phyloP scores from a whole-genome alignment of 2,113 vertebrate species.

The Enhydra lutris region DNA sequence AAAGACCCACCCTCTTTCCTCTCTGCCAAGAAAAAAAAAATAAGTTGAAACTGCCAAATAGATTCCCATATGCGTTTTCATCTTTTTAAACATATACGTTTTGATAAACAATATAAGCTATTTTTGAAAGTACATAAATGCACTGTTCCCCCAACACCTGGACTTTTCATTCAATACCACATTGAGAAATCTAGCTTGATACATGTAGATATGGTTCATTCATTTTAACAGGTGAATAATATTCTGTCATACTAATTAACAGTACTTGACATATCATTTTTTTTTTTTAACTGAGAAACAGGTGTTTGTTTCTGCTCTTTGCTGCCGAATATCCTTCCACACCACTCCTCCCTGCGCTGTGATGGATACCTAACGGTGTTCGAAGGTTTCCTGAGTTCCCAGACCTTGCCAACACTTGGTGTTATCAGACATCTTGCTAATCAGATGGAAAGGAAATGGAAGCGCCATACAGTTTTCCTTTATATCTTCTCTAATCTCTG shows the following conservation, averaged over 20 bases:
- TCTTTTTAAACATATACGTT: not conserved
- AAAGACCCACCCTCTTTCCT: not conserved
- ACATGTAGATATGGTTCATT: not conserved
- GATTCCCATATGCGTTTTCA: not conserved
- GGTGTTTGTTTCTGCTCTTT: not conserved
- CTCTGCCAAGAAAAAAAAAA: not conserved
- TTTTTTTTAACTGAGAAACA: not conserved
- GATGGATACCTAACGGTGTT: no score
- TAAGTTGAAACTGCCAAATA: not conserved
- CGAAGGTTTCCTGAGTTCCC: not conserved
- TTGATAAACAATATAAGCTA: not conserved
- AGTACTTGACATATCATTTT: not conserved
- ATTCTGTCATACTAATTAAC: not conserved
- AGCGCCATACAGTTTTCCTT: not conserved
- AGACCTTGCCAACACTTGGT: not conserved
- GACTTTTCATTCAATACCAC: not conserved
- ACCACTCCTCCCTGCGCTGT: not conserved
- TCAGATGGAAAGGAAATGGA: not conserved
- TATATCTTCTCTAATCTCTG: not conserved
- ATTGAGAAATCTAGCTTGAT: not conserved
- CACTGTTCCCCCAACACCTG: not conserved
- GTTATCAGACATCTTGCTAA: not conserved
- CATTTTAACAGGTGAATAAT: not conserved
- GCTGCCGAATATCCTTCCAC: not conserved
- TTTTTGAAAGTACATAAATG: not conserved